phyloP scores from a whole-genome alignment of 2,797 vertebrate genomes.

The Diceros bicornis region DNA sequence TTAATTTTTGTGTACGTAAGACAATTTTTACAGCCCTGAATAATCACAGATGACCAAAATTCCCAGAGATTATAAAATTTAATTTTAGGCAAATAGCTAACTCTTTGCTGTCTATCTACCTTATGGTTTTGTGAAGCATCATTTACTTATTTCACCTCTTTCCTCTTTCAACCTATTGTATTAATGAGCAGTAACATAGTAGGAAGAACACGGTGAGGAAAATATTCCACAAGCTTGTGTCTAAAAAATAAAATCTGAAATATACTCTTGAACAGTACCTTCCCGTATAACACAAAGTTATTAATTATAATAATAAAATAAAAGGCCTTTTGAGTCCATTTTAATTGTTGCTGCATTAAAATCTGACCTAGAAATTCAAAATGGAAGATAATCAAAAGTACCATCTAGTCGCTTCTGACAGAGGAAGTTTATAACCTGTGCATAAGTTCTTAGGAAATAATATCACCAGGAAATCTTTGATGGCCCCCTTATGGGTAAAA shows the following conservation, averaged over 20 bases:
- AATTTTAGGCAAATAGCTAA: conserved; percentile 38
- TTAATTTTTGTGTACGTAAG: too few relatives aligned
- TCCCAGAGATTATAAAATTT: not conserved
- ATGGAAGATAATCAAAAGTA: conserved; percentile 68
- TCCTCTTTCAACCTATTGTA: not conserved
- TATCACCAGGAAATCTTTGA: conserved; percentile 79
- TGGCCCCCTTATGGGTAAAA: conserved; percentile 78
- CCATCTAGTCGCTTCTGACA: conserved; percentile 61
- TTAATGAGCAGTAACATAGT: not conserved
- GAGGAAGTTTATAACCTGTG: conserved; percentile 78
- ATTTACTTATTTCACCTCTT: not conserved
- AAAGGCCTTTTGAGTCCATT: conserved; percentile 48
- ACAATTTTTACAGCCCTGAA: not conserved
- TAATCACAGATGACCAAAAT: conserved; percentile 29
- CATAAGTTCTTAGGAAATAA: conserved; percentile 76
- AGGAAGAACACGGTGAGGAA: conserved; percentile 17
- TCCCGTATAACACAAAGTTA: not conserved
- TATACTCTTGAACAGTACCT: not conserved
- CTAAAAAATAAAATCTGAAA: conserved; percentile 55
- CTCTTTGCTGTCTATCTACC: not conserved
- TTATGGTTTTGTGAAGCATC: conserved; percentile 5
- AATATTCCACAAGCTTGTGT: not conserved
- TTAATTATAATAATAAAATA: conserved; percentile 63
- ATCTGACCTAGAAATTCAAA: conserved; percentile 72
- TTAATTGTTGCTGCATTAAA: conserved; percentile 67